Conservation (phyloP, 2,113 vertebrate genomes). For the Nansenia antarctica region DNA sequence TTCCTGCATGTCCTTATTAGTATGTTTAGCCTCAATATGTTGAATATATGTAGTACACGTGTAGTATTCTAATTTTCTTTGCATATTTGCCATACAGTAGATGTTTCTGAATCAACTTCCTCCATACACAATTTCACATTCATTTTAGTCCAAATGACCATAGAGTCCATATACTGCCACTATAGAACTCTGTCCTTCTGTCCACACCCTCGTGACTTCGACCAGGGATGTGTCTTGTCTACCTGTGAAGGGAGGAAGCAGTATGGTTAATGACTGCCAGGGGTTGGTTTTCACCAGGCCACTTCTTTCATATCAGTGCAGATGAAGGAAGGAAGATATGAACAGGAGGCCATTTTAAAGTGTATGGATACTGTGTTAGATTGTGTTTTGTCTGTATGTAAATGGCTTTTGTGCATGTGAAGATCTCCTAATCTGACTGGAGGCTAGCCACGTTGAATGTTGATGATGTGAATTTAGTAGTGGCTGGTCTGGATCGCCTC, state of each 20-base stretch:
- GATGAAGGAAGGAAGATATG: neutral
- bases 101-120: neutral
- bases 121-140: too few species aligned
- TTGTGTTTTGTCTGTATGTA: neutral
- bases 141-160: too few species aligned
- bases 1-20: slow-evolving; percentile 21
- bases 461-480: neutral
- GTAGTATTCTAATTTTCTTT: slow-evolving; percentile 7
- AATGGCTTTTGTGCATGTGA: neutral
- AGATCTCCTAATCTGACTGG: neutral
- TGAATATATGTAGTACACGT: neutral
- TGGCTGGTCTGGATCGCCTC: neutral
- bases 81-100: slow-evolving; percentile 5
- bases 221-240: slow-evolving; percentile 43
- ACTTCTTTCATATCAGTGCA: too few species aligned
- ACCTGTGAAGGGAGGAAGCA: too few species aligned
- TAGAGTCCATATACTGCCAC: too few species aligned
- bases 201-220: slow-evolving; percentile 23
- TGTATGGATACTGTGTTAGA: slow-evolving; percentile 12
- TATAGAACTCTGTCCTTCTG: neutral
- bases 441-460: neutral
- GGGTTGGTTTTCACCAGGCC: slow-evolving; percentile 13
- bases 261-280: slow-evolving; percentile 6
- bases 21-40: neutral
- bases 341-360: neutral